Conservation (phyloP, 2,888 invertebrate species). For the Vannuccia rotundouncinata region DNA sequence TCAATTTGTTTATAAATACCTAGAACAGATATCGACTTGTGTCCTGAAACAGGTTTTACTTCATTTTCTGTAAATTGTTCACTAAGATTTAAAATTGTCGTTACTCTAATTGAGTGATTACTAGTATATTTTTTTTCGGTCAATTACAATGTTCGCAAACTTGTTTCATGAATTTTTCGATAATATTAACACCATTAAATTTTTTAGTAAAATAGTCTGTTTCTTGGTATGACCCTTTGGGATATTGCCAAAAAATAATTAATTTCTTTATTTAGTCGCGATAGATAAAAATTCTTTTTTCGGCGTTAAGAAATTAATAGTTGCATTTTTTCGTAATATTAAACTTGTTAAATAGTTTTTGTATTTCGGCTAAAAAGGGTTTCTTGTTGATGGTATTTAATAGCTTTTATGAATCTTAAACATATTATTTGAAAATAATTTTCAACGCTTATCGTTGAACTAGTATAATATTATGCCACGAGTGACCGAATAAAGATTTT, state of each 20-base stretch:
- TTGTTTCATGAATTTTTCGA: neutral
- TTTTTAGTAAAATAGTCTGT: neutral
- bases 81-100: neutral
- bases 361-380: too few relatives aligned
- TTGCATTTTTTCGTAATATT: too few relatives aligned
- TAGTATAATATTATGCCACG: neutral
- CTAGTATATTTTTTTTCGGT: neutral
- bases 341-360: too few relatives aligned
- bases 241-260: neutral
- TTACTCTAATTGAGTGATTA: neutral
- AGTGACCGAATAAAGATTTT: neutral
- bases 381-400: too few relatives aligned
- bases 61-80: conserved; percentile 5
- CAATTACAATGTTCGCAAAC: neutral
- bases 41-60: neutral
- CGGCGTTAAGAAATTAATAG: too few relatives aligned
- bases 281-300: neutral
- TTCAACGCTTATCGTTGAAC: too few relatives aligned
- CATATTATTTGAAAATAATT: too few relatives aligned
- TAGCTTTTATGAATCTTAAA: too few relatives aligned
- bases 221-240: neutral
- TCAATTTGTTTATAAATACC: conserved; percentile 5
- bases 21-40: neutral
- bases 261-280: too few relatives aligned
- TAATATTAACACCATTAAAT: neutral